Percentiles rank a stretch among this genome's conserved stretches.
Evolutionary conservation across 2,888 invertebrate species (phyloP).

Genomic region (Andrena trimmerana): DNA sequence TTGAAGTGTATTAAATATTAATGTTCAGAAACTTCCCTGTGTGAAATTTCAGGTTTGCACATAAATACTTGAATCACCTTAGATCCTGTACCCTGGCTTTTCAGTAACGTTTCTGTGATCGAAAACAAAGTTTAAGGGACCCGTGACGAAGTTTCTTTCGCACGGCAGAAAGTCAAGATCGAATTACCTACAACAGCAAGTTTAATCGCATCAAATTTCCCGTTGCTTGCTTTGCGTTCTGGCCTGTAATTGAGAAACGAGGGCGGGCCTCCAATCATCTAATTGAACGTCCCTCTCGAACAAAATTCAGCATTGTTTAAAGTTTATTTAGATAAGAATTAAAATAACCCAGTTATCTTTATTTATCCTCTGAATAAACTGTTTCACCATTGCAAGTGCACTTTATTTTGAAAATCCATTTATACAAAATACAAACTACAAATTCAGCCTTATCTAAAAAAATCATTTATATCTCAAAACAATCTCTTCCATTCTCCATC

Average conservation of each 20-base stretch:
- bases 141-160: conserved; percentile 26
- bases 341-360: too few species aligned
- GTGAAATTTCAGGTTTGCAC: neutral
- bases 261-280: neutral
- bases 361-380: too few species aligned
- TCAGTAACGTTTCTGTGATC: conserved; percentile 7
- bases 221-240: conserved; percentile 19
- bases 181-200: conserved; percentile 19
- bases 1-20: too few species aligned
- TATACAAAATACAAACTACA: too few species aligned
- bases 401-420: too few species aligned
- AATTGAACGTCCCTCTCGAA: neutral
- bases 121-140: conserved; percentile 22
- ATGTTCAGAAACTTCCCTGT: neutral
- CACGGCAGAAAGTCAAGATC: conserved; percentile 21
- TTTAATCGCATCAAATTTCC: conserved; percentile 31
- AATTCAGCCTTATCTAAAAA: too few species aligned
- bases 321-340: too few species aligned
- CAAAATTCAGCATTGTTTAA: too few species aligned
- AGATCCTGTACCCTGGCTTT: neutral
- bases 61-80: too few species aligned
- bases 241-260: conserved; percentile 15
- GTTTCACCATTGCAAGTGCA: too few species aligned
- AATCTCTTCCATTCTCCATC: too few species aligned
- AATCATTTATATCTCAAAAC: too few species aligned